Base-by-base conservation (phyloP, 2,113 vertebrate species). In the Oncorhynchus kisutch region DNA sequence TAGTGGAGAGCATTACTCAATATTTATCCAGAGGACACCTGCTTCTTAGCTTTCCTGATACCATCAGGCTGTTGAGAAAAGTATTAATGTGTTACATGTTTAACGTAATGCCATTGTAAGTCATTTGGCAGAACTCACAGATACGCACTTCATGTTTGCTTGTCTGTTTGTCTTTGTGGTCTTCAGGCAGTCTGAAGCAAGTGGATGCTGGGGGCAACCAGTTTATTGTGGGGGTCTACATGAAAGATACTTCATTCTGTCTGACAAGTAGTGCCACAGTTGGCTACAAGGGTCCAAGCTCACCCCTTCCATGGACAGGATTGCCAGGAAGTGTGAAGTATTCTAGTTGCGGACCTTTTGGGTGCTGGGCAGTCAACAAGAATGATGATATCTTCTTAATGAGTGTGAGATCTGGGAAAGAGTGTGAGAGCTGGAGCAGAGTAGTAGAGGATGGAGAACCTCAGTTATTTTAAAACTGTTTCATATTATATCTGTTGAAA, bases 341-440 rank as follows among this genome's bases (percentile, higher is more conserved):
- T 27, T 0, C 14, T 62, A 87, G 80, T 70, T 89, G 83, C 7
- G 54, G 83, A 9, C 18, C 5, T 0, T 31, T 54, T 1, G 78
- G 72, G 54, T 85, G 86, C 75, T 89, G 80, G 84, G 84, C 31
- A 34, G 31, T 34, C 31, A 34, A 34, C 31, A 34, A 34, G 31
- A 34, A 34, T 34, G 31, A 34, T 76, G 54, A 67, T 0, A 0
- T 81, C 29, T 68, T 0, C 49, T 3, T 73, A 16, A 24, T 62
- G 65, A 39, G 22, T 75, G 83, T 85, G 13, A 27, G 78, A 11
- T 3, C 11, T 24, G 60, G 16, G 60, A 11, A 16, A 39, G 34
- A 39, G 34, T 39, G 34, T 39, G 34, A 39, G 34, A 39, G 34
- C 34, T 39, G 34, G 34, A 39, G 34, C 0, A 39, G 34, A 39